These are phyloP conservation scores for Tolmerus cingulatus DNA, from an alignment of 2,888 invertebrate species.

Conservation along the genomic window DNA sequence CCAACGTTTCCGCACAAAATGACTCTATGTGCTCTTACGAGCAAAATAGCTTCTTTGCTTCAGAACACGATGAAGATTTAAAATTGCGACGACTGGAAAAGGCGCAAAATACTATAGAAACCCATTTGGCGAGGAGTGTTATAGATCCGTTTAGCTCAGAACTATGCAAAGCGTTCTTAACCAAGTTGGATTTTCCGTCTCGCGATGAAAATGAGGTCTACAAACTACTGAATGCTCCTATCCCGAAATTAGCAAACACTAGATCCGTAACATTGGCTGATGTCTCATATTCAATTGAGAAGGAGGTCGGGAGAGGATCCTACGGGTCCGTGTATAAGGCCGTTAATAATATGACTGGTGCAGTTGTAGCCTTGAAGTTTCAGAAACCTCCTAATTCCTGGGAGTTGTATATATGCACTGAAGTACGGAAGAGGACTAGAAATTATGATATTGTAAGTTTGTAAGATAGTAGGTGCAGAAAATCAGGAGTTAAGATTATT, in stretches of 20 bases:
- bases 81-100: slow-evolving; percentile 60
- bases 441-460: slow-evolving; percentile 67
- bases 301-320: slow-evolving; percentile 83
- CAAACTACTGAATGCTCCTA: slow-evolving; percentile 67
- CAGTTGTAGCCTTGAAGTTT: slow-evolving; percentile 78
- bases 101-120: slow-evolving; percentile 59
- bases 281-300: slow-evolving; percentile 72
- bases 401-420: slow-evolving; percentile 93
- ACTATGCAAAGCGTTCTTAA: slow-evolving; percentile 74
- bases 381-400: slow-evolving; percentile 90
- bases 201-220: slow-evolving; percentile 69
- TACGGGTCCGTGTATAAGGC: slow-evolving; percentile 81
- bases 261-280: slow-evolving; percentile 67
- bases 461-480: slow-evolving; percentile 55
- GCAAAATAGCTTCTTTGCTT: slow-evolving; percentile 62
- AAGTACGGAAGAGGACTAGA: slow-evolving; percentile 76
- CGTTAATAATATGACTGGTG: slow-evolving; percentile 57
- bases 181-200: slow-evolving; percentile 77
- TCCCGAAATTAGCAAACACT: slow-evolving; percentile 69
- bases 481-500: not conserved
- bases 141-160: slow-evolving; percentile 86
- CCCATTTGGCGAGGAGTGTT: slow-evolving; percentile 59
- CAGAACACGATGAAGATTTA: slow-evolving; percentile 61
- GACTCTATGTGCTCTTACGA: slow-evolving; percentile 61
- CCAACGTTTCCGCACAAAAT: slow-evolving; percentile 50